Evolutionary conservation across 1,140 invertebrate species (phyloP).

Genomic region (Meloidogyne chitwoodi): DNA sequence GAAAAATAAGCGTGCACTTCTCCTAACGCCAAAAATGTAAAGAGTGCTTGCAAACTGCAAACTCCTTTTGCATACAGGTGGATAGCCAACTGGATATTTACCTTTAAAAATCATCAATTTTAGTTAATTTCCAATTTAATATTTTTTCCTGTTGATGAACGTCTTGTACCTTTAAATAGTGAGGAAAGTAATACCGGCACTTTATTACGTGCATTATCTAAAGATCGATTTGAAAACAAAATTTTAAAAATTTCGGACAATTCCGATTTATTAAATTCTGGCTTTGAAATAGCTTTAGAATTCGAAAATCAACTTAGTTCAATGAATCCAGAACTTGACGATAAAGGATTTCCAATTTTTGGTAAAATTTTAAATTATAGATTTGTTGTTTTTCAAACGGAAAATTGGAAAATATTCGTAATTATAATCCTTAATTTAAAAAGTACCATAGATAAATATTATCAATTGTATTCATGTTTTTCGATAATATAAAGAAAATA

Average conservation of each 20-base stretch:
- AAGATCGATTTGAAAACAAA: slow-evolving; percentile 32
- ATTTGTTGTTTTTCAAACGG: too few species aligned
- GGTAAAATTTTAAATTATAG: not conserved
- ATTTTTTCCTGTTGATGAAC: slow-evolving; percentile 51
- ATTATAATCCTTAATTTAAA: too few species aligned
- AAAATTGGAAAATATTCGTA: too few species aligned
- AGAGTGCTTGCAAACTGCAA: too few species aligned
- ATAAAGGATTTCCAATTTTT: slow-evolving; percentile 64
- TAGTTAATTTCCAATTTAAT: slow-evolving; percentile 7
- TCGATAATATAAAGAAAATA: too few species aligned
- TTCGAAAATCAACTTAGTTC: slow-evolving; percentile 38
- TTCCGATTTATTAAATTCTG: slow-evolving; percentile 12
- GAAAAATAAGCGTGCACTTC: too few species aligned
- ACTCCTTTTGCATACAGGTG: too few species aligned
- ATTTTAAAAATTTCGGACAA: slow-evolving; percentile 21
- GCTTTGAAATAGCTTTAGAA: slow-evolving; percentile 15
- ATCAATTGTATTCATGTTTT: too few species aligned
- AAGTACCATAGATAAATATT: too few species aligned
- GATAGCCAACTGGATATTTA: too few species aligned
- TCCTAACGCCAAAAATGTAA: too few species aligned
- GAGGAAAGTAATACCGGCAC: slow-evolving; percentile 46
- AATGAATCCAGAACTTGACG: slow-evolving; percentile 20
- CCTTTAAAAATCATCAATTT: too few species aligned
- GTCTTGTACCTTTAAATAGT: slow-evolving; percentile 40
- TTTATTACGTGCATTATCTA: slow-evolving; percentile 38